phyloP scores from a whole-genome alignment of 2,888 invertebrate species.

The Melanchra persicariae region DNA sequence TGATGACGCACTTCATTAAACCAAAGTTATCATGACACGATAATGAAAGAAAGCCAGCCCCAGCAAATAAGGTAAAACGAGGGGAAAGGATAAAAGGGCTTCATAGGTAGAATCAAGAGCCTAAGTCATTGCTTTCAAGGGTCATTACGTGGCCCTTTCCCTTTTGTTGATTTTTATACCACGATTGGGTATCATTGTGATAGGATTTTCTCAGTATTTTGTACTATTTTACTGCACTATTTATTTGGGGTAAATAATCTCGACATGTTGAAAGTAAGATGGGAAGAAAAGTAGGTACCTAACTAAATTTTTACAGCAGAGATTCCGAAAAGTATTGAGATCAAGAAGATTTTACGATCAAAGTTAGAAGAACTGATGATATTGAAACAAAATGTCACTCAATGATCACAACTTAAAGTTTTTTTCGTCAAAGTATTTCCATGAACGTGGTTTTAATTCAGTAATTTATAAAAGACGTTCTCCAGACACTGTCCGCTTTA shows the following conservation, averaged over 20 bases:
- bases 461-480: background rate
- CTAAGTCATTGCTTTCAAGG: constrained; percentile 56
- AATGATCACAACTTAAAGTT: background rate
- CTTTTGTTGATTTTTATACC: constrained; percentile 44
- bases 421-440: background rate
- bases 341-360: background rate
- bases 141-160: constrained; percentile 43
- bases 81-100: constrained; percentile 48
- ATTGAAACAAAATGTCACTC: background rate
- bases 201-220: constrained; percentile 19
- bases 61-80: constrained; percentile 46
- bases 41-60: constrained; percentile 22
- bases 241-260: constrained; percentile 18
- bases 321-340: background rate
- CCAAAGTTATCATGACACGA: constrained; percentile 5
- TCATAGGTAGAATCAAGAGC: constrained; percentile 58
- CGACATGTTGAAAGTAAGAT: background rate
- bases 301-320: background rate
- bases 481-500: background rate
- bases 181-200: constrained; percentile 6
- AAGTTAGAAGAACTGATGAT: background rate
- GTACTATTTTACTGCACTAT: constrained; percentile 7
- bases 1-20: constrained; percentile 11
- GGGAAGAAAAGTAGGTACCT: background rate
- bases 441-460: background rate